Base-by-base conservation (phyloP, 2,797 vertebrate genomes). In the Myiotriccus ornatus region DNA sequence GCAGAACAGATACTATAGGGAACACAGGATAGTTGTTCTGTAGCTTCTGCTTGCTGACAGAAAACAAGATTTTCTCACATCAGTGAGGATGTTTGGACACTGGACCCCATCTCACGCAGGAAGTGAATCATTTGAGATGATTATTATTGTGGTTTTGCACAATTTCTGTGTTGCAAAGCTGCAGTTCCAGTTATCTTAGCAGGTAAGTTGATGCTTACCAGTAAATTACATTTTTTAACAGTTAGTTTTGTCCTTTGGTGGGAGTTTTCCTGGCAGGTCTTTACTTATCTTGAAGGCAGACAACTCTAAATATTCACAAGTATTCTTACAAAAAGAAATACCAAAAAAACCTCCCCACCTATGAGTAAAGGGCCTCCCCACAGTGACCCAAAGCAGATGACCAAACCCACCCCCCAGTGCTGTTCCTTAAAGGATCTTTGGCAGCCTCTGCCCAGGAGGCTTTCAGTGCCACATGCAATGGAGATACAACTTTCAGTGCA, bases 341-440 rank as follows among this genome's bases (percentile, higher is more conserved):
- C 6, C 22, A 47, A 27, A 47, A 8, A 5, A 2, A 1, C 7
- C 22, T 7, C 34, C 24, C 1, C 3, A 7, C 3, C 3, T 16
- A 0, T 17, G 56, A 87, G 14, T 53, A 39, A 80, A 35, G 7
- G 22, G 6, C 35, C 4, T 74, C 34, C 7, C 12, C 28, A 53
- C 16, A 25, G 32, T 47, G 53, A 44, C 34, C 13, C 28, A 41
- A 68, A 86, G 24, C 23, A 30, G 70, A 34, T 9, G 22, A 21
- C 57, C 46, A 79, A 76, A 50, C 3, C 2, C 24, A 63, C 13
- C 1, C 9, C 10, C 4, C 12, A 13, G 49, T 34, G 44, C 22
- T 53, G 0, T 53, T 56, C 27, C 35, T 46, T 15, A 18, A 73
- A 53, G 19, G 37, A 56, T 44, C 25, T 49, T 79, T 30, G 37